These are phyloP conservation scores for Ageneiosus marmoratus DNA, from an alignment of 2,113 vertebrate species.

Conservation along the genomic window DNA sequence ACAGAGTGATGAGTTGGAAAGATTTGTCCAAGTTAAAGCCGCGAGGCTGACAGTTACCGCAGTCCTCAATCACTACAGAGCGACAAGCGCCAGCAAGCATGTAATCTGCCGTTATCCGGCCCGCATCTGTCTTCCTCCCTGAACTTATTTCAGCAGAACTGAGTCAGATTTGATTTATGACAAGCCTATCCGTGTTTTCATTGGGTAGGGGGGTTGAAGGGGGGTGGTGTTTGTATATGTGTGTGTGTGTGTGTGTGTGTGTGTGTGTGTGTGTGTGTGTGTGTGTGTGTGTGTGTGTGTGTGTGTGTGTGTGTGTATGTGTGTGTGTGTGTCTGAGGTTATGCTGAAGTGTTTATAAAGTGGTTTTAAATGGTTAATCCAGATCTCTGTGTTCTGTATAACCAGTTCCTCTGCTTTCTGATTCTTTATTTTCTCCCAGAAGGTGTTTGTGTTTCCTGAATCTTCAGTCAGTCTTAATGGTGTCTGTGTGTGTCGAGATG, in stretches of 20 bases:
- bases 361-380: too few relatives aligned
- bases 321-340: too few relatives aligned
- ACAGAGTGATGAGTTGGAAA: conserved; percentile 16
- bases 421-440: too few relatives aligned
- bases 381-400: too few relatives aligned
- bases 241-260: not conserved
- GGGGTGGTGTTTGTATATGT: not conserved
- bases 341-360: too few relatives aligned
- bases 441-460: too few relatives aligned
- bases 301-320: not conserved
- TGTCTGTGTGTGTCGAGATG: too few relatives aligned
- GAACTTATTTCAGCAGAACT: conserved; percentile 38
- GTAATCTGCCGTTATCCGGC: conserved; percentile 47
- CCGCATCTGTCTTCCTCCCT: conserved; percentile 45
- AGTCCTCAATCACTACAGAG: conserved; percentile 31
- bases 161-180: conserved; percentile 57
- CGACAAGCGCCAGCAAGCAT: conserved; percentile 14
- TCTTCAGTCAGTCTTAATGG: too few relatives aligned
- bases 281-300: too few relatives aligned
- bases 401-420: too few relatives aligned
- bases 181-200: conserved; percentile 43
- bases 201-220: not conserved
- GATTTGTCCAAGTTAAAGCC: conserved; percentile 45
- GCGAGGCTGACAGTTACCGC: conserved; percentile 28
- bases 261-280: not conserved